Conservation (phyloP, 1,140 invertebrate genomes). For the Lerema accius region DNA sequence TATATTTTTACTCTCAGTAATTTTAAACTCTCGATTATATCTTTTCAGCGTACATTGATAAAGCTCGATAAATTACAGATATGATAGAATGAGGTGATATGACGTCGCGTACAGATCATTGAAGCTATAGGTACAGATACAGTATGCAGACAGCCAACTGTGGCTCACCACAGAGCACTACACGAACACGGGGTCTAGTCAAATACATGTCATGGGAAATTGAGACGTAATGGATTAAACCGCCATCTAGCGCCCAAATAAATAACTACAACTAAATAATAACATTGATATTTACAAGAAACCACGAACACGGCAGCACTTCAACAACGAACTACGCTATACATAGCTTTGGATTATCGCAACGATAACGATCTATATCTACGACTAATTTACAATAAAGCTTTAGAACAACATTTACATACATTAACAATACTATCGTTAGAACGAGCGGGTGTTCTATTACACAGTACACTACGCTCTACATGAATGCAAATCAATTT, state of each 20-base stretch:
- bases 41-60: conserved; percentile 20
- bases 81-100: conserved; percentile 41
- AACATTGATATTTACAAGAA: conserved; percentile 67
- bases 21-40: conserved; percentile 23
- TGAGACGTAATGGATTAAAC: conserved; percentile 39
- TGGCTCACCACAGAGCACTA: conserved; percentile 35
- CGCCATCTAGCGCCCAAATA: conserved; percentile 67
- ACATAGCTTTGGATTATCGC: conserved; percentile 75
- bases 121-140: background rate
- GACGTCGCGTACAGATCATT: conserved; percentile 32
- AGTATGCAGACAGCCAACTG: conserved; percentile 22
- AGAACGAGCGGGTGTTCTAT: conserved; percentile 41
- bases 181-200: conserved; percentile 32
- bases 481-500: conserved; percentile 20
- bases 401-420: conserved; percentile 78
- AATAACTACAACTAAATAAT: conserved; percentile 72
- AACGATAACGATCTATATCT: conserved; percentile 65
- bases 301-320: conserved; percentile 50
- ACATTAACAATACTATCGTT: conserved; percentile 67
- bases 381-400: conserved; percentile 79
- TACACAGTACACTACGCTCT: background rate
- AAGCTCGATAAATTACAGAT: conserved; percentile 34
- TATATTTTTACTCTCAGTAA: conserved; percentile 5
- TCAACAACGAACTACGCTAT: conserved; percentile 66
- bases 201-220: conserved; percentile 67